phyloP scores from a whole-genome alignment of 2,797 vertebrate genomes.

The Xiphophorus birchmanni region DNA sequence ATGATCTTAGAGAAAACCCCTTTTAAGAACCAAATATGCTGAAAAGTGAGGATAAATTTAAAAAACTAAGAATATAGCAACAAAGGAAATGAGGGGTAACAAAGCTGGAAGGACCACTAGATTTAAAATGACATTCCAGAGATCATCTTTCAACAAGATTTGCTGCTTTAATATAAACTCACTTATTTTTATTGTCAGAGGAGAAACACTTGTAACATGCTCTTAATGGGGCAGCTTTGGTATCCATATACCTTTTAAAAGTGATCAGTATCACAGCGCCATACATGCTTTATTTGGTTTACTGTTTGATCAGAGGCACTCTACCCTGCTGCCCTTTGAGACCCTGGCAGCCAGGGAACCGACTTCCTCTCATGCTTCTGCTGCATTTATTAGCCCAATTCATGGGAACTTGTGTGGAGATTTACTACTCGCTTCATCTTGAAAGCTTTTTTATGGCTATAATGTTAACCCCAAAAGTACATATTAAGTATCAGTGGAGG shows the following conservation, averaged over 20 bases:
- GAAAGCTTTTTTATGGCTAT: conserved; percentile 84
- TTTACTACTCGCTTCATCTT: conserved; percentile 78
- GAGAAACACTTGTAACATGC: conserved; percentile 64
- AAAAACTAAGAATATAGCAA: conserved; percentile 20
- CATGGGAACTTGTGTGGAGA: conserved; percentile 64
- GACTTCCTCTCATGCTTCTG: conserved; percentile 59
- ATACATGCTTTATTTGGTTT: conserved; percentile 66
- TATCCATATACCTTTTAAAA: conserved; percentile 71
- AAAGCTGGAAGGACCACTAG: conserved; percentile 27
- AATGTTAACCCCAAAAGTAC: conserved; percentile 79
- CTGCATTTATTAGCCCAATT: conserved; percentile 71
- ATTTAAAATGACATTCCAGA: conserved; percentile 60
- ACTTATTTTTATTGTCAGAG: conserved; percentile 62
- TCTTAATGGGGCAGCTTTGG: conserved; percentile 60
- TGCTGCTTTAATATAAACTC: conserved; percentile 75
- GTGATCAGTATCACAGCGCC: conserved; percentile 63
- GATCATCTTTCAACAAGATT: conserved; percentile 73
- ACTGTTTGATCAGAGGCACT: conserved; percentile 65
- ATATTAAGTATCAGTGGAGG: conserved; percentile 54
- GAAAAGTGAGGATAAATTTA: conserved; percentile 31
- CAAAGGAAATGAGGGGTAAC: conserved; percentile 62
- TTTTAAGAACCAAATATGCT: conserved; percentile 16
- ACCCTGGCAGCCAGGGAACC: conserved; percentile 49
- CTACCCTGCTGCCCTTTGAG: conserved; percentile 52
- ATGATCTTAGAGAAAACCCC: conserved; percentile 36